Evolutionary conservation across 2,797 vertebrate species (phyloP).

Genomic region (Hemitrygon akajei): DNA sequence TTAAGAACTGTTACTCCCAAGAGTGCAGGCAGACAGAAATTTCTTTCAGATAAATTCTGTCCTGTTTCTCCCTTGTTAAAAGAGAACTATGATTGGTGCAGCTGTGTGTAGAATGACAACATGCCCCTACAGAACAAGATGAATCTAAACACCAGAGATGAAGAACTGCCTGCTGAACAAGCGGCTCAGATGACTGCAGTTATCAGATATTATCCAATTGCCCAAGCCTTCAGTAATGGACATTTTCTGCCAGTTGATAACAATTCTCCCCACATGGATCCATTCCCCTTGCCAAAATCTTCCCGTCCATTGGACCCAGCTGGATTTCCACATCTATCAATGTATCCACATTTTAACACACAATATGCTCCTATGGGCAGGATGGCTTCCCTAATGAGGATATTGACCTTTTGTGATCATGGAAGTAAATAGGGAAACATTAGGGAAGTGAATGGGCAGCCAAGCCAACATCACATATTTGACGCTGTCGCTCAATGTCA

Average conservation of each 20-base stretch:
- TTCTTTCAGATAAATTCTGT: background rate
- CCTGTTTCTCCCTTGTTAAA: background rate
- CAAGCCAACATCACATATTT: background rate
- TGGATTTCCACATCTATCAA: slow-evolving; percentile 18
- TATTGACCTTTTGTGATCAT: background rate
- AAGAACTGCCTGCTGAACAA: slow-evolving; percentile 1
- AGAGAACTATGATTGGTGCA: background rate
- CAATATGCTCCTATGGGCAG: background rate
- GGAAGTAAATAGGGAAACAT: background rate
- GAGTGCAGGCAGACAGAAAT: background rate
- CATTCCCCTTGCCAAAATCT: background rate
- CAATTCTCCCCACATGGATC: background rate
- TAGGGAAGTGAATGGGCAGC: background rate
- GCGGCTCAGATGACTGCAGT: background rate
- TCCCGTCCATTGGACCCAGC: slow-evolving; percentile 7
- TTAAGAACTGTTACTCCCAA: background rate
- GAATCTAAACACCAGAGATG: background rate
- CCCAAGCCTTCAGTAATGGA: slow-evolving; percentile 14
- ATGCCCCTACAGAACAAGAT: background rate
- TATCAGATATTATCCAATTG: background rate
- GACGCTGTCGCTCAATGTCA: background rate
- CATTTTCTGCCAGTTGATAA: slow-evolving; percentile 9
- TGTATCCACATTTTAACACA: slow-evolving; percentile 12
- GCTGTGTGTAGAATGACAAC: background rate
- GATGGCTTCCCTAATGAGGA: background rate